A percentile compares a stretch with the other conserved stretches of the same genome.
These are phyloP conservation scores for Cherax quadricarinatus DNA, from an alignment of 1,140 invertebrate genomes.

Conservation along the genomic window DNA sequence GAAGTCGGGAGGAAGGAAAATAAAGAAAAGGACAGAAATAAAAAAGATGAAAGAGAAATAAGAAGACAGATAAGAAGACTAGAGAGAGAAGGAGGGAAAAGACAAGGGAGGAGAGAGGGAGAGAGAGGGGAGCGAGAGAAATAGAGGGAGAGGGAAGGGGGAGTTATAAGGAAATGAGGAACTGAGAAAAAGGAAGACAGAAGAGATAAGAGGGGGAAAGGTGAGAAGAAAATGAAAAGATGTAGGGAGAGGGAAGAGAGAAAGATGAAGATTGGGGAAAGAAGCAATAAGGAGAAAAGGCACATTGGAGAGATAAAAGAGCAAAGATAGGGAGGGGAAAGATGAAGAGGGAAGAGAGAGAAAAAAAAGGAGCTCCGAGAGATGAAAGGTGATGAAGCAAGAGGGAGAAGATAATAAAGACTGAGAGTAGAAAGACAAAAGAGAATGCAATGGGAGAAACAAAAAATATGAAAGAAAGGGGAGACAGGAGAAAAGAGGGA, in stretches of 20 bases:
- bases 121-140: neutral
- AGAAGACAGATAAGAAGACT: too few species aligned
- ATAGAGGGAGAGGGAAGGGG: neutral
- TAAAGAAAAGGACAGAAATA: too few species aligned
- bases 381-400: neutral
- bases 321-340: neutral
- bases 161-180: neutral
- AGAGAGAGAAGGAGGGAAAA: neutral
- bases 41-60: neutral
- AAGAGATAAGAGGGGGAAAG: neutral
- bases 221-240: neutral
- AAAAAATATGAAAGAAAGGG: too few species aligned
- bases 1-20: too few species aligned
- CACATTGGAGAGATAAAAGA: neutral
- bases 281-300: too few species aligned
- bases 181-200: neutral
- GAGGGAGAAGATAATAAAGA: too few species aligned
- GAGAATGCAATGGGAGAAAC: too few species aligned
- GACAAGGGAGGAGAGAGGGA: neutral
- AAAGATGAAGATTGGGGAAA: neutral
- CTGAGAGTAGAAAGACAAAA: too few species aligned
- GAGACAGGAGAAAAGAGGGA: too few species aligned
- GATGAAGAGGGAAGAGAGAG: neutral
- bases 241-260: too few species aligned
- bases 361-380: neutral